phyloP scores from a whole-genome alignment of 2,797 vertebrate species.

The Percopsis omiscomaycus region DNA sequence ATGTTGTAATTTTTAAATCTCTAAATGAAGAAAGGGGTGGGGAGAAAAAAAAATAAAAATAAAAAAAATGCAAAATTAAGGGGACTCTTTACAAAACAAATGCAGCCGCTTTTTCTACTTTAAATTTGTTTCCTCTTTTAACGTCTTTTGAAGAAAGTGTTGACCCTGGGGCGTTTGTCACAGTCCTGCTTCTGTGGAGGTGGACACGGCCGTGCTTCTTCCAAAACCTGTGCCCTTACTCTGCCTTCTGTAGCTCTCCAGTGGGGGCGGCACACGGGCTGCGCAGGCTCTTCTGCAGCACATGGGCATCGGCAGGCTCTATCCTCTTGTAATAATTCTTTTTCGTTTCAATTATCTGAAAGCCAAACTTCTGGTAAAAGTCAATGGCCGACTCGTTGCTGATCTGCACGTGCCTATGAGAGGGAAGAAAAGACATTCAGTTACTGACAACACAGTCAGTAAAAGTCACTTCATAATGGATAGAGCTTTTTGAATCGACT shows the following conservation, averaged over 20 bases:
- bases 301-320: slow-evolving; percentile 98
- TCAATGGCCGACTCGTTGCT: slow-evolving; percentile 99
- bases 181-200: slow-evolving; percentile 80
- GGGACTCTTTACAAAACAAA: slow-evolving; percentile 76
- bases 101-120: slow-evolving; percentile 75
- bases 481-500: neutral
- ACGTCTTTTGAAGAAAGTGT: slow-evolving; percentile 82
- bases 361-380: slow-evolving; percentile 99
- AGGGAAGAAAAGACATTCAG: neutral
- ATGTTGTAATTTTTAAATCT: slow-evolving; percentile 67
- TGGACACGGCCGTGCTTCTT: slow-evolving; percentile 84
- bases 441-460: slow-evolving; percentile 13
- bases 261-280: slow-evolving; percentile 87
- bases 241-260: slow-evolving; percentile 93
- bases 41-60: slow-evolving; percentile 44
- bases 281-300: slow-evolving; percentile 98
- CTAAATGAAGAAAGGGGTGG: slow-evolving; percentile 51
- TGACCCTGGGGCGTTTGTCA: slow-evolving; percentile 79
- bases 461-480: neutral
- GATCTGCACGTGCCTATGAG: slow-evolving; percentile 95
- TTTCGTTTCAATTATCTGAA: slow-evolving; percentile 99
- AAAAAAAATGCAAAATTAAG: slow-evolving; percentile 49
- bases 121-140: slow-evolving; percentile 78
- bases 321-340: slow-evolving; percentile 99
- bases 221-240: slow-evolving; percentile 76